Evolutionary conservation across 1,140 invertebrate species (phyloP).

Genomic region (Arion vulgaris): DNA sequence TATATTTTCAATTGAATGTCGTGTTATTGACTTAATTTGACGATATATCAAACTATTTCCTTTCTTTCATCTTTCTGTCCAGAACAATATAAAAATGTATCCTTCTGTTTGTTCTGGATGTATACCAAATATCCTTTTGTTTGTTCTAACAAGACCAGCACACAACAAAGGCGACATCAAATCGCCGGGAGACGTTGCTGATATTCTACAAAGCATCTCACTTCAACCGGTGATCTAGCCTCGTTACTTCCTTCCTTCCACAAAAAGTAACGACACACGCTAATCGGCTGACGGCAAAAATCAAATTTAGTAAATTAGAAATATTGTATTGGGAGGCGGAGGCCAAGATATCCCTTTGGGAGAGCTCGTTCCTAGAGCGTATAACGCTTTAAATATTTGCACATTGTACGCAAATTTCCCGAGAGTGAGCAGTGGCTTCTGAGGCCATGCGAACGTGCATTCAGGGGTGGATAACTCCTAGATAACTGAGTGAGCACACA

Average conservation of each 20-base stretch:
- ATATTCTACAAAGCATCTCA: too few relatives aligned
- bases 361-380: not conserved
- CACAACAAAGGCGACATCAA: too few relatives aligned
- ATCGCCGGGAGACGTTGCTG: too few relatives aligned
- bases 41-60: too few relatives aligned
- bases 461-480: constrained; percentile 4
- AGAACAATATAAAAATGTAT: too few relatives aligned
- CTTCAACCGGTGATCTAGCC: too few relatives aligned
- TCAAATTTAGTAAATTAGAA: constrained; percentile 13
- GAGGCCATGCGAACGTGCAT: constrained; percentile 1
- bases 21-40: too few relatives aligned
- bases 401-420: constrained; percentile 16
- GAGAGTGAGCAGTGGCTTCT: not conserved
- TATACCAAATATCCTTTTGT: too few relatives aligned
- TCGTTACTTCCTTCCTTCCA: not conserved
- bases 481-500: constrained; percentile 13
- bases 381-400: constrained; percentile 14
- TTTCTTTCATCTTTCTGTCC: too few relatives aligned
- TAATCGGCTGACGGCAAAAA: constrained; percentile 16
- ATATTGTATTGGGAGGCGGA: not conserved
- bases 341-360: not conserved
- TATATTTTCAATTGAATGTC: too few relatives aligned
- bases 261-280: not conserved
- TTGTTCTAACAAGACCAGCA: too few relatives aligned
- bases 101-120: too few relatives aligned